A percentile compares a stretch with the other conserved stretches of the same genome.
phyloP scores from a whole-genome alignment of 2,113 vertebrate species.

The Odocoileus virginianus region DNA sequence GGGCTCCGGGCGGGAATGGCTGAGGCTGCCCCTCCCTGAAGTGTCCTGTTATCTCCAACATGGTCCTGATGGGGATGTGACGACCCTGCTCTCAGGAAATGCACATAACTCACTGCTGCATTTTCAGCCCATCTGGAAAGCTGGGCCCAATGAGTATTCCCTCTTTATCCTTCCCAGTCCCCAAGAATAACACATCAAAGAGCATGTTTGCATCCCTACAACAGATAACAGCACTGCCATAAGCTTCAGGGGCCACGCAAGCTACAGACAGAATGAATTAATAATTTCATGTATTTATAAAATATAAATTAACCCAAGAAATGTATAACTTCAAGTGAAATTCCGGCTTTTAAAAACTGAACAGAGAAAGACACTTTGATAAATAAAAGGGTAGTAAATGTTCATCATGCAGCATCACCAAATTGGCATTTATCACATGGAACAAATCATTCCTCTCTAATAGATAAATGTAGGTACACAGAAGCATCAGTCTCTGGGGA shows the following conservation, averaged over 20 bases:
- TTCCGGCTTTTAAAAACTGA: conserved; percentile 26
- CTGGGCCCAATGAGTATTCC: conserved; percentile 69
- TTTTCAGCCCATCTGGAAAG: conserved; percentile 21
- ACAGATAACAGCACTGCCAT: conserved; percentile 84
- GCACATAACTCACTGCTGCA: neutral
- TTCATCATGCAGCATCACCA: neutral
- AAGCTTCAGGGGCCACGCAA: conserved; percentile 82
- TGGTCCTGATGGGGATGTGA: neutral
- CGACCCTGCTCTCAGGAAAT: conserved; percentile 68
- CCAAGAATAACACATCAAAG: conserved; percentile 86
- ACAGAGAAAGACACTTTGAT: neutral
- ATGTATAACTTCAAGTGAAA: conserved; percentile 73
- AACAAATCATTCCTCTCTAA: neutral
- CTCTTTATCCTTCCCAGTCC: conserved; percentile 80
- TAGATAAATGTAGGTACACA: neutral
- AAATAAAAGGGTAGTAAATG: neutral
- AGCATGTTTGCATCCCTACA: conserved; percentile 81
- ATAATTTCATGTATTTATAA: conserved; percentile 82
- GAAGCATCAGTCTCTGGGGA: neutral
- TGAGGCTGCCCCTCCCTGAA: neutral
- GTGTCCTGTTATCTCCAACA: neutral
- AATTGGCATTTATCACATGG: neutral
- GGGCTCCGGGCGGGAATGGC: neutral
- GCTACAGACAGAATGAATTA: conserved; percentile 82
- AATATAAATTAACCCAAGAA: conserved; percentile 77